These are phyloP conservation scores for Psilopsiagon aurifrons DNA, from an alignment of 2,113 vertebrate species.

Conservation along the genomic window DNA sequence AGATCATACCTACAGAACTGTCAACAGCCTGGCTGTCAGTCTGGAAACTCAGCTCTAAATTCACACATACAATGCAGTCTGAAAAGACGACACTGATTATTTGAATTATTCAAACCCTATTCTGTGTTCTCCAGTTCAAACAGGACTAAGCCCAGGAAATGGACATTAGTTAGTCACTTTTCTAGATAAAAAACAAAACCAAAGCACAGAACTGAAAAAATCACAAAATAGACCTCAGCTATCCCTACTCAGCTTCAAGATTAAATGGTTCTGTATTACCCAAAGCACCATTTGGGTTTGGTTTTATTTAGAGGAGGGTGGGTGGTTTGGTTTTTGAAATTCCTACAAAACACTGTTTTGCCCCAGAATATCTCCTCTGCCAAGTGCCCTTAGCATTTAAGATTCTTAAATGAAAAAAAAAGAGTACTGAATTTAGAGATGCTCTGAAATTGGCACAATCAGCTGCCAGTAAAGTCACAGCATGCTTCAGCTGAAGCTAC, in stretches of 20 bases:
- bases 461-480: not conserved
- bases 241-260: not conserved
- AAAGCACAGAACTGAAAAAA: not conserved
- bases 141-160: not conserved
- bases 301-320: not conserved
- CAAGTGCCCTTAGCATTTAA: not conserved
- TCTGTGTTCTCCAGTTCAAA: not conserved
- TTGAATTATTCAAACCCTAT: not conserved
- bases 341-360: not conserved
- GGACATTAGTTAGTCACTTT: not conserved
- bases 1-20: not conserved
- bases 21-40: not conserved
- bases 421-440: not conserved
- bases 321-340: not conserved
- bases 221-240: not conserved
- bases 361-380: not conserved
- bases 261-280: not conserved
- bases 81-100: not conserved
- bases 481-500: not conserved
- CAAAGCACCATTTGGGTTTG: not conserved
- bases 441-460: not conserved
- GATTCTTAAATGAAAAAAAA: not conserved
- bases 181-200: not conserved
- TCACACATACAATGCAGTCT: not conserved
- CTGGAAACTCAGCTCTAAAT: constrained; percentile 3